phyloP scores from a whole-genome alignment of 2,888 invertebrate genomes.

The Calameuta idolon region DNA sequence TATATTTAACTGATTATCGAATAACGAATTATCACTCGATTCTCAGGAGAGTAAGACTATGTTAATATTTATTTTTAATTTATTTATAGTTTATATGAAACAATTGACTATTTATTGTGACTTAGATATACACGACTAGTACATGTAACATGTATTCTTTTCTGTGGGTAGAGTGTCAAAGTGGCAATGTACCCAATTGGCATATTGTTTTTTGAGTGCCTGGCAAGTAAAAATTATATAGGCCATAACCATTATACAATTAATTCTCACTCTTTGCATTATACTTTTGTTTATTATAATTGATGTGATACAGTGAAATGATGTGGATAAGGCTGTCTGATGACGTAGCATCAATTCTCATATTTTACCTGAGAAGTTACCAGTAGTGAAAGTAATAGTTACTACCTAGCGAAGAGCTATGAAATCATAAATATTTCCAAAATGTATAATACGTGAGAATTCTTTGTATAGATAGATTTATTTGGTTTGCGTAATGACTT shows the following conservation, averaged over 20 bases:
- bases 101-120: slow-evolving; percentile 64
- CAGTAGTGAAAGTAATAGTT: neutral
- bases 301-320: neutral
- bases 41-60: slow-evolving; percentile 8
- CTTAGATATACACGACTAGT: slow-evolving; percentile 53
- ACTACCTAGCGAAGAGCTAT: neutral
- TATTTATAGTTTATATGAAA: slow-evolving; percentile 57
- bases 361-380: neutral
- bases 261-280: neutral
- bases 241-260: neutral
- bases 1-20: neutral
- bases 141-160: slow-evolving; percentile 57
- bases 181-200: neutral
- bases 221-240: neutral
- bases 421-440: neutral
- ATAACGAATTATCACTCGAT: neutral
- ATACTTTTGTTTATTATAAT: neutral
- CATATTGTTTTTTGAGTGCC: neutral
- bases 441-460: neutral
- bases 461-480: neutral
- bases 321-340: neutral
- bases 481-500: neutral
- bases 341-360: neutral
- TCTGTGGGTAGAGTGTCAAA: slow-evolving; percentile 30
- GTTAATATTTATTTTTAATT: slow-evolving; percentile 41